phyloP scores from a whole-genome alignment of 1,140 invertebrate species.

The Tachypleus tridentatus region DNA sequence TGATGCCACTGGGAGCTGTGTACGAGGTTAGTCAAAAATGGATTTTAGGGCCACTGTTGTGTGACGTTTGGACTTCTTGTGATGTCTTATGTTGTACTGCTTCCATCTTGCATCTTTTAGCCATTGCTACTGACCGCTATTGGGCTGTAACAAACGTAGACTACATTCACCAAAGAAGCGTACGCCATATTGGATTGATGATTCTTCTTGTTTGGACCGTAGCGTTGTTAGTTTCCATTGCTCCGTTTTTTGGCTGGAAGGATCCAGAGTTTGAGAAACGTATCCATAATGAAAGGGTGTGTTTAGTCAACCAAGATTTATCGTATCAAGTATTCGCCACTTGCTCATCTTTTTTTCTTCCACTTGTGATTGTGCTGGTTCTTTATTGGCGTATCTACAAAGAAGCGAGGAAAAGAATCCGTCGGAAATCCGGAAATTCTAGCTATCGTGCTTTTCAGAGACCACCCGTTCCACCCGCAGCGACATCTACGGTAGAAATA shows the following conservation, averaged over 20 bases:
- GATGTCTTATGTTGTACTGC: conserved; percentile 89
- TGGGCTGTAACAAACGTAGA: conserved; percentile 92
- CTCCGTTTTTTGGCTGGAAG: conserved; percentile 73
- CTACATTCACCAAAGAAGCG: conserved; percentile 80
- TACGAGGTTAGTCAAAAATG: conserved; percentile 62
- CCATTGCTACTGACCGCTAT: conserved; percentile 87
- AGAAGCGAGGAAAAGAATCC: conserved; percentile 20
- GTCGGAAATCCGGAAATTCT: conserved; percentile 19
- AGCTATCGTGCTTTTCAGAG: conserved; percentile 13
- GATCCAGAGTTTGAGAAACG: conserved; percentile 71
- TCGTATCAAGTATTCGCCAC: conserved; percentile 67
- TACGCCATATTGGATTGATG: conserved; percentile 70
- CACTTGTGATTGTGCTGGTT: conserved; percentile 76
- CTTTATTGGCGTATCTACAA: conserved; percentile 77
- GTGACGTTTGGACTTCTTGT: conserved; percentile 85
- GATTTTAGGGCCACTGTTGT: conserved; percentile 70
- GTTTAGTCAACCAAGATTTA: conserved; percentile 85
- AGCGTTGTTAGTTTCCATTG: conserved; percentile 71
- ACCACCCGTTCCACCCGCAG: conserved; percentile 10
- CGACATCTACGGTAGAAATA: conserved; percentile 8
- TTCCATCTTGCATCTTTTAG: conserved; percentile 82
- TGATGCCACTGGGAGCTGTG: conserved; percentile 74
- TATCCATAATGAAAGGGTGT: conserved; percentile 61
- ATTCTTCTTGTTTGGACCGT: conserved; percentile 81
- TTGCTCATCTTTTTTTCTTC: conserved; percentile 86